A percentile compares a stretch with the other conserved stretches of the same genome.
These are phyloP conservation scores for Morinoia aosen DNA, from an alignment of 2,888 invertebrate species.

Conservation along the genomic window DNA sequence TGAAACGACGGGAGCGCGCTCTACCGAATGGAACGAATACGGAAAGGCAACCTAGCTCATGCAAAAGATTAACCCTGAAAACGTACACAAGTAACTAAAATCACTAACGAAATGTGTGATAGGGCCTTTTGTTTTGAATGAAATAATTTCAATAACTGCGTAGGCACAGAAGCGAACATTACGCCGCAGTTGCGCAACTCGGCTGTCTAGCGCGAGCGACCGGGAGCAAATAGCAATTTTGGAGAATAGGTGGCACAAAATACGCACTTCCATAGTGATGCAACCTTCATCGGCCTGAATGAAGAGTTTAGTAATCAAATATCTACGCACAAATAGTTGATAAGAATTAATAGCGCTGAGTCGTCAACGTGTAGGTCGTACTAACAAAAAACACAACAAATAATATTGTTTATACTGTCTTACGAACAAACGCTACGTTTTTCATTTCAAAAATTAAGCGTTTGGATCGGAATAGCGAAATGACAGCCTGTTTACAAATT, in stretches of 20 bases:
- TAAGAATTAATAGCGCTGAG: not conserved
- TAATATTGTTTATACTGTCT: not conserved
- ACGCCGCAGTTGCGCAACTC: not conserved
- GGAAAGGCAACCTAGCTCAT: not conserved
- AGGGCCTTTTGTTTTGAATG: not conserved
- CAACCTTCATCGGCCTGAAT: not conserved
- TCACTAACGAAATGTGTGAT: not conserved
- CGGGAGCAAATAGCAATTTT: not conserved
- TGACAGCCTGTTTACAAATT: no score
- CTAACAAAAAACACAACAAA: not conserved
- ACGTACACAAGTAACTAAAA: not conserved
- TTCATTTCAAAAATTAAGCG: no score
- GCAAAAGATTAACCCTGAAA: not conserved
- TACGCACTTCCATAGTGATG: not conserved
- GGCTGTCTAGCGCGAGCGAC: not conserved
- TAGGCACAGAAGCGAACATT: not conserved
- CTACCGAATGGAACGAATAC: not conserved
- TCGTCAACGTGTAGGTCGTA: not conserved
- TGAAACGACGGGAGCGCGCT: not conserved
- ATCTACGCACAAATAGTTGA: not conserved
- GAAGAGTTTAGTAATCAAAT: not conserved
- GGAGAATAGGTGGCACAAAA: not conserved
- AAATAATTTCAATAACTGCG: not conserved
- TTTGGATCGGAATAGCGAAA: no score
- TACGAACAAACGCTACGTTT: not conserved